Conservation (phyloP, 2,113 vertebrate genomes). For the human region GRCh38 chr2:145717001-145717500, state of each 20-base stretch:
- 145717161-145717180: neutral
- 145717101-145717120: neutral
- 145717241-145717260: conserved; percentile 54
- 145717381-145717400: conserved; percentile 78
- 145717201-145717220: neutral
- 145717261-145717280: conserved; percentile 45
- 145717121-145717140: neutral
- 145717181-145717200: neutral
- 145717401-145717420: conserved; percentile 73
- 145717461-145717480: conserved; percentile 71
- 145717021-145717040: neutral
- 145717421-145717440: conserved; percentile 70
- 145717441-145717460: conserved; percentile 74
- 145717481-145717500: conserved; percentile 12
- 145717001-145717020: neutral
- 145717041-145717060: neutral
- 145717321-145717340: conserved; percentile 78
- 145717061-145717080: neutral
- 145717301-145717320: conserved; percentile 73
- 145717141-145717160: neutral
- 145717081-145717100: neutral
- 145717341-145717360: conserved; percentile 75
- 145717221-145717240: conserved; percentile 18
- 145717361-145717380: conserved; percentile 72
- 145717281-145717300: conserved; percentile 68